Percentiles rank a stretch among this genome's conserved stretches.
phyloP scores from a whole-genome alignment of 2,888 invertebrate species.

The Penaeus monodon region DNA sequence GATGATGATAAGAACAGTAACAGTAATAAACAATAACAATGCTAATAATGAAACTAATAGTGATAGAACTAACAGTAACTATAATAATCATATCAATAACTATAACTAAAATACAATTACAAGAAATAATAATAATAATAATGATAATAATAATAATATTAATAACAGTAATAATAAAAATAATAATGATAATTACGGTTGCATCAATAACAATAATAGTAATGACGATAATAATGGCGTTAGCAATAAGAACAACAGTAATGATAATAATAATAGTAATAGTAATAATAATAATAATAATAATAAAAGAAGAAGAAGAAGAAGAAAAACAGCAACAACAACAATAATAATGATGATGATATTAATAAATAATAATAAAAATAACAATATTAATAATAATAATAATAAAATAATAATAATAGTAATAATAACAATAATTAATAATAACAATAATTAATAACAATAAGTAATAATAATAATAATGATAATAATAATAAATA shows the following conservation, averaged over 20 bases:
- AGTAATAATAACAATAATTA: constrained; percentile 1
- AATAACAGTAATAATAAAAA: background rate
- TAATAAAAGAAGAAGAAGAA: no score
- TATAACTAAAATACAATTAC: background rate
- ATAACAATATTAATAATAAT: background rate
- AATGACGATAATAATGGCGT: background rate
- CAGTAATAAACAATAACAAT: no score
- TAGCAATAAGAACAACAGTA: background rate
- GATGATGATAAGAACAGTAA: no score
- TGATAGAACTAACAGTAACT: no score
- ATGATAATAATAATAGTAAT: background rate
- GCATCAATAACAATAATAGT: background rate
- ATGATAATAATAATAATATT: background rate
- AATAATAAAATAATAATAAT: background rate
- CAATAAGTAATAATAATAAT: background rate
- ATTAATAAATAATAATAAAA: background rate
- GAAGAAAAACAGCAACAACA: background rate
- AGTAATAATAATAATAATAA: background rate
- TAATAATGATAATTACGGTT: background rate
- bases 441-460: background rate
- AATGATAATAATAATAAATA: background rate
- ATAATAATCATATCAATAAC: background rate
- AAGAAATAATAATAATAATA: background rate
- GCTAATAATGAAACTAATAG: no score
- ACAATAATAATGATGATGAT: background rate